Percentiles rank a stretch among this genome's conserved stretches.
Conservation (phyloP, 2,888 invertebrate species). For the Glyphotaelius pellucidus region DNA sequence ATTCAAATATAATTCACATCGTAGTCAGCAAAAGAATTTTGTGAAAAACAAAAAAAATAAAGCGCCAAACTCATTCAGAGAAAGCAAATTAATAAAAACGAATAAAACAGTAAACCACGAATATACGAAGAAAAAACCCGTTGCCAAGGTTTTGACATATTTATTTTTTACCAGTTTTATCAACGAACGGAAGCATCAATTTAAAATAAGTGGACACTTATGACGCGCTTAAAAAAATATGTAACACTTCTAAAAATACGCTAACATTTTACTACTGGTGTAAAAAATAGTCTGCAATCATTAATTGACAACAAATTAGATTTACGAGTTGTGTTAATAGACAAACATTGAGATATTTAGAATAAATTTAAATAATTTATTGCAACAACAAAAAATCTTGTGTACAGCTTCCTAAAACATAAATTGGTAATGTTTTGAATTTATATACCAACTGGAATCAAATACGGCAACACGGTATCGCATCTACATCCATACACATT, state of each 20-base stretch:
- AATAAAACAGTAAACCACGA: background rate
- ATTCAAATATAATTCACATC: too few species aligned
- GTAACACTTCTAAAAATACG: background rate
- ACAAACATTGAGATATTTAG: background rate
- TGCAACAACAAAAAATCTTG: too few species aligned
- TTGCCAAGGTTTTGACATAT: background rate
- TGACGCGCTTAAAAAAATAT: background rate
- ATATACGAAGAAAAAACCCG: background rate
- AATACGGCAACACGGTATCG: too few species aligned
- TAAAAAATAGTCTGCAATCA: background rate
- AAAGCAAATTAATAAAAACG: background rate
- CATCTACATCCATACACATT: too few species aligned
- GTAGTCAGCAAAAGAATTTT: too few species aligned
- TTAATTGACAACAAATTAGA: background rate
- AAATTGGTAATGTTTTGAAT: too few species aligned
- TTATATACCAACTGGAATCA: too few species aligned
- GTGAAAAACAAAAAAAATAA: background rate
- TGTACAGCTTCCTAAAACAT: too few species aligned
- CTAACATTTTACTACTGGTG: background rate
- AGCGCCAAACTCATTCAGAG: background rate
- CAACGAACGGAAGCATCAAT: constrained; percentile 3
- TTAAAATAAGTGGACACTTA: background rate
- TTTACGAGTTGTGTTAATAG: background rate
- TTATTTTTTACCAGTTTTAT: background rate
- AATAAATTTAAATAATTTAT: background rate